Percentiles rank a stretch among this genome's conserved stretches.
phyloP scores from a whole-genome alignment of 1,140 invertebrate genomes.

The Cydia splendana region DNA sequence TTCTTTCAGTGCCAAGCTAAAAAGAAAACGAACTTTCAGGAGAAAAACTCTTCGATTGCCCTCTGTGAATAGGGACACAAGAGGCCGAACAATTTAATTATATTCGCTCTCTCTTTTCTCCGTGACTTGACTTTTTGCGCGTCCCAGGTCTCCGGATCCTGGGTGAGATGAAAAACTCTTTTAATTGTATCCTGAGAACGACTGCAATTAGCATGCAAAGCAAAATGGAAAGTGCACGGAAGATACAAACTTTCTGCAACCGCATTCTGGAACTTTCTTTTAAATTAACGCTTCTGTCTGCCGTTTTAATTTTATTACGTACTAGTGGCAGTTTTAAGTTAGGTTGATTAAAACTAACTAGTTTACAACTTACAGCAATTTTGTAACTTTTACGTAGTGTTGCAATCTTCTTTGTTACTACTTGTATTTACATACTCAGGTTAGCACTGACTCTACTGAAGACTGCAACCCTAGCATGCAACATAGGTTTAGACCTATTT shows the following conservation, averaged over 20 bases:
- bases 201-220: conserved; percentile 57
- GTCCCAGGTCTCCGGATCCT: conserved; percentile 42
- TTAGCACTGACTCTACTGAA: no score
- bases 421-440: neutral
- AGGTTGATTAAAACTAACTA: conserved; percentile 23
- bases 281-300: conserved; percentile 21
- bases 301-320: conserved; percentile 26
- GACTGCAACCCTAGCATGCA: no score
- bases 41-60: conserved; percentile 62
- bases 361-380: neutral
- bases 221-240: conserved; percentile 47
- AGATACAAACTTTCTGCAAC: conserved; percentile 33
- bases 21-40: conserved; percentile 44
- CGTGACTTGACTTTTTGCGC: conserved; percentile 54
- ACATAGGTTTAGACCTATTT: conserved; percentile 19
- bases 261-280: conserved; percentile 25
- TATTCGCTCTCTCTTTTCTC: conserved; percentile 53
- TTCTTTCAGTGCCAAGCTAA: conserved; percentile 34
- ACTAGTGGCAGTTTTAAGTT: conserved; percentile 19
- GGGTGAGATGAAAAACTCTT: conserved; percentile 52
- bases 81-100: conserved; percentile 67
- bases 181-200: conserved; percentile 61
- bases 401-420: neutral
- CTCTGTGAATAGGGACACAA: conserved; percentile 44
- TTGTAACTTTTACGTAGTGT: neutral